Percentiles rank a stretch among this genome's conserved stretches.
Conservation (phyloP, 2,113 vertebrate species). For the Delphinus delphis region DNA sequence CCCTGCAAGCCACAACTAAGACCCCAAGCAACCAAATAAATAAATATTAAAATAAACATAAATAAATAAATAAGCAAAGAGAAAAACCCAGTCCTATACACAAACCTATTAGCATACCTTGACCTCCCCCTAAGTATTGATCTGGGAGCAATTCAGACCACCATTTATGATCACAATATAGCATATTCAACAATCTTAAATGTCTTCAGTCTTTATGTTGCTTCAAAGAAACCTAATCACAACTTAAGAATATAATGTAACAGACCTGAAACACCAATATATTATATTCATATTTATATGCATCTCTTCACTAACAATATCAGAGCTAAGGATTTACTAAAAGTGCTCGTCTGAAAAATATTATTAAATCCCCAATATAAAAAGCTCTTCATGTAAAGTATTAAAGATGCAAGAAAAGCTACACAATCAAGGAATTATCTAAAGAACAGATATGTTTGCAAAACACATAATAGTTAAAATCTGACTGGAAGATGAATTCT, state of each 20-base stretch:
- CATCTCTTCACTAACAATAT: background rate
- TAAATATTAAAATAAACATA: too few relatives aligned
- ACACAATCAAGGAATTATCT: background rate
- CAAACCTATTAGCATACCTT: background rate
- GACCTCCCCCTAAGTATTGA: background rate
- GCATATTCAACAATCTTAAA: background rate
- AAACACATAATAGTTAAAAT: constrained; percentile 38
- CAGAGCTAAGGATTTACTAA: constrained; percentile 9
- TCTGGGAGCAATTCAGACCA: background rate
- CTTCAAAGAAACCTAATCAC: background rate
- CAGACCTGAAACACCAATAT: background rate
- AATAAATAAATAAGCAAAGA: background rate
- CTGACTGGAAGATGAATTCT: background rate
- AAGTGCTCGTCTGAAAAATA: background rate
- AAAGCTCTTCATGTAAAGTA: background rate
- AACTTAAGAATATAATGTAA: constrained; percentile 19
- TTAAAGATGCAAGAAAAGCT: background rate
- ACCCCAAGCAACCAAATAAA: too few relatives aligned
- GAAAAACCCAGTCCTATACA: background rate
- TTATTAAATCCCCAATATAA: background rate
- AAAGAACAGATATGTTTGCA: background rate
- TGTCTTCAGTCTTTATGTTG: background rate
- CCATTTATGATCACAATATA: background rate
- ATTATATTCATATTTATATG: background rate
- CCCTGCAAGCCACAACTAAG: too few relatives aligned